Evolutionary conservation across 2,888 invertebrate species (phyloP).

Genomic region (Schizaphis graminum): DNA sequence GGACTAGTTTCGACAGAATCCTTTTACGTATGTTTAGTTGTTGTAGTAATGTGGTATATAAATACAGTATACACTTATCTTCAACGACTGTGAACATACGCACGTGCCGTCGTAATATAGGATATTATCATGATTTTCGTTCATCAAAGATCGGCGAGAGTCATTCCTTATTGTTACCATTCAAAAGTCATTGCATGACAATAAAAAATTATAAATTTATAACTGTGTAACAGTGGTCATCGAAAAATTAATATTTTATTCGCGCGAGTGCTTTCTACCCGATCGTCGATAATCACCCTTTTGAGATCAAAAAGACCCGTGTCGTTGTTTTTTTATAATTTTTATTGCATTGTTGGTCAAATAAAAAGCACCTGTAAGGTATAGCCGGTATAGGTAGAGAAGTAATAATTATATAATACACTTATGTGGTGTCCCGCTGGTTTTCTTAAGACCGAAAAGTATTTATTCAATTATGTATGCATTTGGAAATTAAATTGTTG

Average conservation of each 20-base stretch:
- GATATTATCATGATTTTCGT: background rate
- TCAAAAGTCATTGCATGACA: background rate
- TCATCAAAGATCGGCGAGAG: background rate
- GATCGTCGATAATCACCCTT: background rate
- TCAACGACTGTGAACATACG: background rate
- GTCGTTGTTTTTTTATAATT: background rate
- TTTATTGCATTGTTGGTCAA: background rate
- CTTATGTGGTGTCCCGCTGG: background rate
- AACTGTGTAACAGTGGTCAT: background rate
- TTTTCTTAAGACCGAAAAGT: background rate
- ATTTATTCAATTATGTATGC: background rate
- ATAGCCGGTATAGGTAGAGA: too few relatives aligned
- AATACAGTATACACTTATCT: background rate
- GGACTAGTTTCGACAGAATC: constrained; percentile 1
- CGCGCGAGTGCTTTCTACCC: background rate
- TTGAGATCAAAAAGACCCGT: background rate
- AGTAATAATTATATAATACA: background rate
- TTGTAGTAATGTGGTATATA: background rate
- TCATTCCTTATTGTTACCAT: background rate
- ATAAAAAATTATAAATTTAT: too few relatives aligned
- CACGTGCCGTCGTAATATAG: background rate
- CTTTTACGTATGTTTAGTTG: constrained; percentile 26
- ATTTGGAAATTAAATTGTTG: background rate
- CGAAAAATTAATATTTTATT: background rate
- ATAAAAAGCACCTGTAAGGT: background rate